Percentiles rank a stretch among this genome's conserved stretches.
These are phyloP conservation scores for Sinelater perroti DNA, from an alignment of 2,888 invertebrate genomes.

Conservation along the genomic window DNA sequence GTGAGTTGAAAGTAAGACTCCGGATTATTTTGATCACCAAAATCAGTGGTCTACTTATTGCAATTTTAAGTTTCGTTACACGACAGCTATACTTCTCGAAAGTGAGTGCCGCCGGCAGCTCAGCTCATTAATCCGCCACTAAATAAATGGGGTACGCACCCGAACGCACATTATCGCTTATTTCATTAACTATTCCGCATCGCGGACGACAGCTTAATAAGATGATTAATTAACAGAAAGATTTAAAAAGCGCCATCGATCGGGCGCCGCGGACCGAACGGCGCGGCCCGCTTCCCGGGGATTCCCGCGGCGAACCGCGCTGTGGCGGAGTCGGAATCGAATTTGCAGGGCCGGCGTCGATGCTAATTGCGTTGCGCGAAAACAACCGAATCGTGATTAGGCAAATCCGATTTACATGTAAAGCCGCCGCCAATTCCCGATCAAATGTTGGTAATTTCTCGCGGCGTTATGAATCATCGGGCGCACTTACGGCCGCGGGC, in stretches of 20 bases:
- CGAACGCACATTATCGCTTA: conserved; percentile 30
- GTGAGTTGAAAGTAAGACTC: too few species aligned
- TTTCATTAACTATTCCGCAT: conserved; percentile 33
- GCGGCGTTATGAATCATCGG: too few species aligned
- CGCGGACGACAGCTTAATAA: conserved; percentile 33
- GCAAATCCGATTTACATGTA: conserved; percentile 4
- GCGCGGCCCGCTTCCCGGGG: too few species aligned
- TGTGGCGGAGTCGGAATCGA: background rate
- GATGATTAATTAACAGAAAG: conserved; percentile 31
- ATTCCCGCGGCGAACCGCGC: background rate
- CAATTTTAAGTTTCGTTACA: too few species aligned
- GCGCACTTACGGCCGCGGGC: too few species aligned
- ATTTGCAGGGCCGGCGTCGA: background rate
- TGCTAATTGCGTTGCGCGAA: conserved; percentile 4
- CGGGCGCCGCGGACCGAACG: too few species aligned
- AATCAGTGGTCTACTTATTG: too few species aligned
- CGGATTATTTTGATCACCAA: too few species aligned
- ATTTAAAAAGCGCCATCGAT: conserved; percentile 32
- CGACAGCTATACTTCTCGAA: too few species aligned
- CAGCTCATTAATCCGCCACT: conserved; percentile 17
- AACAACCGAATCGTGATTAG: conserved; percentile 8
- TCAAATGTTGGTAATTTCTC: too few species aligned
- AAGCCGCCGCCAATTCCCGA: background rate
- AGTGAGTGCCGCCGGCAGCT: too few species aligned
- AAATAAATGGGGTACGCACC: conserved; percentile 25